Percentiles rank a stretch among this genome's conserved stretches.
Evolutionary conservation across 2,113 vertebrate genomes (phyloP).

Genomic region (Salvelinus alpinus): DNA sequence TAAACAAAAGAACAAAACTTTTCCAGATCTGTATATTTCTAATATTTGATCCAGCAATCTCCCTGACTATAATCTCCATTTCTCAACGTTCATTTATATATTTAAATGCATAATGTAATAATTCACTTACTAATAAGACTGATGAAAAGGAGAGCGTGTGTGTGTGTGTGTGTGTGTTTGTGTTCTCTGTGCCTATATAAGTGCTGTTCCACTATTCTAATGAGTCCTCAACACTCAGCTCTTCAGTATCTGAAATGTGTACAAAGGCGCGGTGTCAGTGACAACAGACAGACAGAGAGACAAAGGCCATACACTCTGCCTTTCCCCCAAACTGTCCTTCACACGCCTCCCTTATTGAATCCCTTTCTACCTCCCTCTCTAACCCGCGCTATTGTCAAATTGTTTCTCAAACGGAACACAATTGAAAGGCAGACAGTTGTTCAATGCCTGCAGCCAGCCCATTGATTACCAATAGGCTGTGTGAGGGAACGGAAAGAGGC

Average conservation of each 20-base stretch:
- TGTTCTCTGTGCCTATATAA: background rate
- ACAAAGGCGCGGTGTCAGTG: slow-evolving; percentile 63
- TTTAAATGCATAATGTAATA: background rate
- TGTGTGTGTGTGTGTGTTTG: background rate
- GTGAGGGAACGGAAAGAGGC: slow-evolving; percentile 67
- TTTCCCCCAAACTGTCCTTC: slow-evolving; percentile 90
- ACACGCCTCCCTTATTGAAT: slow-evolving; percentile 90
- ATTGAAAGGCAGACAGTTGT: slow-evolving; percentile 97
- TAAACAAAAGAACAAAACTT: too few species aligned
- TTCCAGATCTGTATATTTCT: too few species aligned
- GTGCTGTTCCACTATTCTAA: slow-evolving; percentile 48
- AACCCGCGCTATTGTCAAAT: slow-evolving; percentile 91
- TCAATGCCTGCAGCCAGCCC: slow-evolving; percentile 88
- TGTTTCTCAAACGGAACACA: slow-evolving; percentile 96
- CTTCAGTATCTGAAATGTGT: slow-evolving; percentile 67
- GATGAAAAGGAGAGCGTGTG: slow-evolving; percentile 8
- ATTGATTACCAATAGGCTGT: slow-evolving; percentile 98
- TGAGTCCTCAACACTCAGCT: slow-evolving; percentile 53
- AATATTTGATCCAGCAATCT: background rate
- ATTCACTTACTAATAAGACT: too few species aligned
- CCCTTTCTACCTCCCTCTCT: slow-evolving; percentile 65
- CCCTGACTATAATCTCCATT: background rate
- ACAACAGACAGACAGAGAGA: slow-evolving; percentile 60
- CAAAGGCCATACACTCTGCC: slow-evolving; percentile 59
- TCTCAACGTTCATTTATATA: background rate